Conservation (phyloP, 2,113 vertebrate genomes). For the Atherinomorus stipes region DNA sequence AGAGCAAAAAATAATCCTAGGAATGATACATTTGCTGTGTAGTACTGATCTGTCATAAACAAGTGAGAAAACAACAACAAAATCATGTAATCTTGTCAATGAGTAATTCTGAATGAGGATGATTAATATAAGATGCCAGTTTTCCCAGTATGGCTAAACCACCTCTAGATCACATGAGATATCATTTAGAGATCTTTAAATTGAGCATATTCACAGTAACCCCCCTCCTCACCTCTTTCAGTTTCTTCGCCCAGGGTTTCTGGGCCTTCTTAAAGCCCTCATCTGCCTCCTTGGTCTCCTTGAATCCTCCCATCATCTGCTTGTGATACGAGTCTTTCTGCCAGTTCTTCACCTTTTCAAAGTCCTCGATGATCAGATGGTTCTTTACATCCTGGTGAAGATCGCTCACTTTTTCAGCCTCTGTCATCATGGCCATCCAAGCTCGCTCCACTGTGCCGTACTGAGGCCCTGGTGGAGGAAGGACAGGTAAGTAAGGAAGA, state of each 20-base stretch:
- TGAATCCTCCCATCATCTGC: conserved; percentile 98
- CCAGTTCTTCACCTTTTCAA: conserved; percentile 99
- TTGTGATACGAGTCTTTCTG: conserved; percentile 98
- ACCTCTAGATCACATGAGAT: too few relatives aligned
- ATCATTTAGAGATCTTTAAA: not conserved
- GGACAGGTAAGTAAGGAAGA: not conserved
- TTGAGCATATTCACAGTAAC: not conserved
- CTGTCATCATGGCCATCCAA: conserved; percentile 91
- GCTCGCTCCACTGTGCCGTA: conserved; percentile 94
- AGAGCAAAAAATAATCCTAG: too few relatives aligned
- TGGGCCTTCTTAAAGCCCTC: conserved; percentile 97
- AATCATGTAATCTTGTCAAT: too few relatives aligned
- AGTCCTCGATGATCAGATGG: conserved; percentile 89
- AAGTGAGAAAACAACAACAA: too few relatives aligned
- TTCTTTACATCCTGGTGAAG: conserved; percentile 95
- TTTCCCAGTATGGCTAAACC: too few relatives aligned
- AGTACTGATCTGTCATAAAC: too few relatives aligned
- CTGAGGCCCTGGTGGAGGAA: conserved; percentile 87
- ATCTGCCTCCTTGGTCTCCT: conserved; percentile 96
- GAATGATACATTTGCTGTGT: too few relatives aligned
- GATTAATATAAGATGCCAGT: too few relatives aligned
- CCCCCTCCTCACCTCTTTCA: conserved; percentile 89
- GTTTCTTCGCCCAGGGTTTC: conserved; percentile 98
- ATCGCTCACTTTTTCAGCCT: conserved; percentile 95
- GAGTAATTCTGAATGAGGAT: too few relatives aligned